Evolutionary conservation across 1,140 invertebrate species (phyloP), one percentile per base, ranked within the genome.

Genomic region (Lepidurus apus): DNA sequence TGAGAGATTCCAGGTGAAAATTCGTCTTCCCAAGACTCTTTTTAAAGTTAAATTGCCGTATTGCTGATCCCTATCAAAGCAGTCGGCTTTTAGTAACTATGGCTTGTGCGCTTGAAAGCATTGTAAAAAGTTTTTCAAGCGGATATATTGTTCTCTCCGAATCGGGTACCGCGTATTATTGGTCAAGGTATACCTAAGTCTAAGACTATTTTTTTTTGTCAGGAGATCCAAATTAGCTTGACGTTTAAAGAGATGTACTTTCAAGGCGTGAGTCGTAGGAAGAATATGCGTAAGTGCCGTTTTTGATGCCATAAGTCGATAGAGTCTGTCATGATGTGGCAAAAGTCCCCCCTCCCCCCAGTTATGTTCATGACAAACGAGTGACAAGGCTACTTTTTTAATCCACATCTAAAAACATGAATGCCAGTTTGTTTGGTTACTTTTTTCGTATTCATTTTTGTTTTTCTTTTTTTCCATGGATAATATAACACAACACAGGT

Each of bases 61-160:
- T 65, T 13, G 17, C 9, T 65, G 53, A 65, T 65, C 21, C 17
- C 53, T 7, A 65, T 65, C 53, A 21, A 13, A 65, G 34, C 53
- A n/a, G 53, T 65, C 53, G 53, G 53, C 17, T 65, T 65, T 65
- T 65, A 65, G 34, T 21, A 65, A 17, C 53, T 65, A 65, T 65
- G 53, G 53, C 53, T 65, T 65, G 53, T 65, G 53, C 53, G 53
- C 53, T 65, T 65, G 53, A 65, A 65, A 65, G 53, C 53, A 21
- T 65, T 65, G 53, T 65, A 65, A 65, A 65, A 65, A 65, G 53
- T 21, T 17, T 65, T 65, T 65, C 53, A 65, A 17, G 53, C 17
- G 21, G 53, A 34, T 34, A 34, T 65, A 65, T 65, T 65, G 8
- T 65, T 65, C 53, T 65, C 53, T 9, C 53, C 13, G 21, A 65